Conservation (phyloP, 1,140 invertebrate species). For the Cyclina sinensis region DNA sequence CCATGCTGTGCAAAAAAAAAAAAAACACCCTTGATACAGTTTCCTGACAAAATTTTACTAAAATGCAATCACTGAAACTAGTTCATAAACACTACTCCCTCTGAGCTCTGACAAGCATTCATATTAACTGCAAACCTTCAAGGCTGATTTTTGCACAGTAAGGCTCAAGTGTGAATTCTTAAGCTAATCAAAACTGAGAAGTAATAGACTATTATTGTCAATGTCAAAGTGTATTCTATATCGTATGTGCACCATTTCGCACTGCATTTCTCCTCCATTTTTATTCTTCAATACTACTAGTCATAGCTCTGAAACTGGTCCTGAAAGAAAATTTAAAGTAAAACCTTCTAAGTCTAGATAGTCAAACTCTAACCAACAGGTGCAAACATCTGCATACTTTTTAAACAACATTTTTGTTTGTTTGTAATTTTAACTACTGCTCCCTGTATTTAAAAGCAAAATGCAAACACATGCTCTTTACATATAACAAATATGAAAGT, state of each 20-base stretch:
- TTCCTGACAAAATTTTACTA: too few species aligned
- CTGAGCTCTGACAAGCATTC: too few species aligned
- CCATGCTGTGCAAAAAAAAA: too few species aligned
- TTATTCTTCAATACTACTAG: not conserved
- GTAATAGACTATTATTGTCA: not conserved
- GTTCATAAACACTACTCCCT: too few species aligned
- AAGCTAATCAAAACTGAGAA: too few species aligned
- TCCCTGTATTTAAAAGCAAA: not conserved
- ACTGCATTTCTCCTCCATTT: not conserved
- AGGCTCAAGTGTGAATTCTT: too few species aligned
- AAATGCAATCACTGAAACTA: too few species aligned
- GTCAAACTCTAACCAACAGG: not conserved
- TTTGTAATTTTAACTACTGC: not conserved
- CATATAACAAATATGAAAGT: not conserved
- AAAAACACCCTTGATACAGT: too few species aligned
- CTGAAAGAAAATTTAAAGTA: not conserved
- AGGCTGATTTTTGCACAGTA: too few species aligned
- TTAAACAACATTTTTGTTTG: not conserved
- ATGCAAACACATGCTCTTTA: not conserved
- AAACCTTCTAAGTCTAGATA: not conserved
- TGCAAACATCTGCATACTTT: not conserved
- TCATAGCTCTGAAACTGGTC: slow-evolving; percentile 34
- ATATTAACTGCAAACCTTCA: too few species aligned
- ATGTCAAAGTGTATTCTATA: not conserved
- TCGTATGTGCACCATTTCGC: not conserved